Evolutionary conservation across 1,140 invertebrate genomes (phyloP), one percentile per base, ranked within the genome.

Genomic region (Grapholita molesta): DNA sequence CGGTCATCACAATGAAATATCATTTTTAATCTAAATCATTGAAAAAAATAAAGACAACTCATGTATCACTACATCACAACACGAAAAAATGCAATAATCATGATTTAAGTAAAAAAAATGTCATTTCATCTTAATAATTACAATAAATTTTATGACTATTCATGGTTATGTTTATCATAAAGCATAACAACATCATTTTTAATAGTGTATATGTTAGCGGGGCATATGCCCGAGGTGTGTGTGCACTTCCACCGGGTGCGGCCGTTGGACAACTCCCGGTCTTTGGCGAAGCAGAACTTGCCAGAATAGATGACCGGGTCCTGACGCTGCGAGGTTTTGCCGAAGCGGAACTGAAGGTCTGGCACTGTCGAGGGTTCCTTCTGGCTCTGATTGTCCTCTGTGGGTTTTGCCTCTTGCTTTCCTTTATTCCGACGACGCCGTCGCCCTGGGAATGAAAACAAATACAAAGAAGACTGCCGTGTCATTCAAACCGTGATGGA

Each of bases 171-270:
- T 64, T 79, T 82, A 68, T 86, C 83, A 53, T 81, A 79, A 32
- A 85, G 78, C 3, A 84, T 53, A 0, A 86, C 83, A 3, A 86
- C 84, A 67, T 82, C 76, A 5, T 75, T 73, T 12, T 84, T 77
- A 2, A 84, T 77, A 6, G 83, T 84, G 64, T 85, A 82, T 5
- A 85, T 84, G 65, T 80, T 80, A 0, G 83, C 78, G 7, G 70
- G 72, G 48, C 84, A 86, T 1, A 67, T 80, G 1, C 73, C 74
- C 1, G 71, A 66, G 2, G 64, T 30, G 71, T 86, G 73, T 0
- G 74, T 69, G 23, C 83, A 85, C 12, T 76, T 73, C 82, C 82
- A 86, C 0, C 79, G 70, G 9, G 78, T 80, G 15, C 70, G 72
- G 0, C 84, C 83, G 28, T 80, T 84, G 6, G 77, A 72, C 8